Evolutionary conservation across 2,113 vertebrate species (phyloP).

Genomic region (Brienomyrus brachyistius): DNA sequence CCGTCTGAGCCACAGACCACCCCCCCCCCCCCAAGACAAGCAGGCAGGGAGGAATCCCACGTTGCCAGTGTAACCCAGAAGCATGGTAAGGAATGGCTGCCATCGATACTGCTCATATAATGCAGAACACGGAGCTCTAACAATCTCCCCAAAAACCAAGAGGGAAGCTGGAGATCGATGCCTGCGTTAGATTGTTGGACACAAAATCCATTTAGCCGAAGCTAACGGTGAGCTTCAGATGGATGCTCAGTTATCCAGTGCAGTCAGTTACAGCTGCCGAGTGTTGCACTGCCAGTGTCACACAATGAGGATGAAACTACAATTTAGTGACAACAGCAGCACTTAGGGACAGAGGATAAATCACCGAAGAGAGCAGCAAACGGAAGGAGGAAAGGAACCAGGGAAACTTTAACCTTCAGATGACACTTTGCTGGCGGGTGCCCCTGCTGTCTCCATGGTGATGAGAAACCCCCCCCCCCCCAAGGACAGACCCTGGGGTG

Average conservation of each 20-base stretch:
- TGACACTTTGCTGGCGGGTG: constrained; percentile 5
- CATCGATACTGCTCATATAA: background rate
- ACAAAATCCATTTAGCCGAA: background rate
- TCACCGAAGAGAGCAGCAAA: background rate
- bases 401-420: constrained; percentile 8
- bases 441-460: constrained; percentile 11
- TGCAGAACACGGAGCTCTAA: background rate
- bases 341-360: background rate
- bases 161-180: background rate
- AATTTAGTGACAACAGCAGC: background rate
- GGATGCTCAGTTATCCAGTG: background rate
- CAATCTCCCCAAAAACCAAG: background rate
- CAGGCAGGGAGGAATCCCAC: background rate
- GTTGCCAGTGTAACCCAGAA: background rate
- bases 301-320: background rate
- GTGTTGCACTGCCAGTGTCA: constrained; percentile 32
- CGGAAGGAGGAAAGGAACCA: background rate
- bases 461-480: background rate
- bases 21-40: background rate
- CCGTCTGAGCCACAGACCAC: background rate
- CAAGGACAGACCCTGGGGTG: background rate
- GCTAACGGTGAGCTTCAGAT: background rate
- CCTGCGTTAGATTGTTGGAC: background rate
- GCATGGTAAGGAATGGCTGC: background rate
- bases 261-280: background rate